phyloP scores from a whole-genome alignment of 2,113 vertebrate genomes.

The Dinomys branickii region DNA sequence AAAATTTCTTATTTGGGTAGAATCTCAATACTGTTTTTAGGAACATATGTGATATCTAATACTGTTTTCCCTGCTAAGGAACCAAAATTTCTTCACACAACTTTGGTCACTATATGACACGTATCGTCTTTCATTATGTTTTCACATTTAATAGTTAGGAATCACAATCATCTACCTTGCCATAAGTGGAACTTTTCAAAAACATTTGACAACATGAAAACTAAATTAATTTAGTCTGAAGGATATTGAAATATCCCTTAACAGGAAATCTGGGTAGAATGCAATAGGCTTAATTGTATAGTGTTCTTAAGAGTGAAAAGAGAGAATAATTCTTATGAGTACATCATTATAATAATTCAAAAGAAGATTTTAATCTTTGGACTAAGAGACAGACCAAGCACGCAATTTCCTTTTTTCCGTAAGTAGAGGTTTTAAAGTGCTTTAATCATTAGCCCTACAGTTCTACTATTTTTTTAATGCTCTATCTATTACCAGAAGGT shows the following conservation, averaged over 20 bases:
- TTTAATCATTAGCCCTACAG: constrained; percentile 61
- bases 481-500: constrained; percentile 44
- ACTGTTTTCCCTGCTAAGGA: constrained; percentile 8
- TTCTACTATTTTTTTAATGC: constrained; percentile 10
- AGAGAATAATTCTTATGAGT: constrained; percentile 51
- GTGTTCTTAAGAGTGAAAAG: constrained; percentile 11
- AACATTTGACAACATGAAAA: constrained; percentile 5
- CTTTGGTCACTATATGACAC: constrained; percentile 1
- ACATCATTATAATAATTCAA: constrained; percentile 55
- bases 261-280: constrained; percentile 48
- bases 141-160: constrained; percentile 5
- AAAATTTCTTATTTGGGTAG: constrained; percentile 2
- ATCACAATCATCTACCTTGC: constrained; percentile 3
- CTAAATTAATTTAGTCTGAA: constrained; percentile 52
- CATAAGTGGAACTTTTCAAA: not conserved
- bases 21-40: constrained; percentile 3
- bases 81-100: not conserved
- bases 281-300: constrained; percentile 43
- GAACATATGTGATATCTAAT: not conserved
- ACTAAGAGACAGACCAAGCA: constrained; percentile 55
- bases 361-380: constrained; percentile 62
- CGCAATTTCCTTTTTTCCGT: constrained; percentile 39
- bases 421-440: constrained; percentile 50
- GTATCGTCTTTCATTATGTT: constrained; percentile 34
- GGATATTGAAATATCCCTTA: constrained; percentile 9